Evolutionary conservation across 2,113 vertebrate genomes (phyloP), one percentile per base, ranked within the genome.

Genomic region (Forbesichthys agassizii): DNA sequence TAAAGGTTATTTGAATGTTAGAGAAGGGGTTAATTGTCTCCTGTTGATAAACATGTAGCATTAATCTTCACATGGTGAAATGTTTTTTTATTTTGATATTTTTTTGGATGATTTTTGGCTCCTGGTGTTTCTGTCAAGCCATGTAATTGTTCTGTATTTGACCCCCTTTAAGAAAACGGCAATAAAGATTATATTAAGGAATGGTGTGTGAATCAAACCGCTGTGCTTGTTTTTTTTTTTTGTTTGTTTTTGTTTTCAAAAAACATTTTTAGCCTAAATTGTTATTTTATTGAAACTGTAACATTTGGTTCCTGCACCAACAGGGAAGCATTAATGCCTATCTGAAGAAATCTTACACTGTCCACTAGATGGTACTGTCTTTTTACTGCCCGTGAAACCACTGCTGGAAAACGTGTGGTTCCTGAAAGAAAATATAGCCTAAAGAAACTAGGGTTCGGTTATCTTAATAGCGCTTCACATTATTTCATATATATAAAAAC

Each of bases 151-250:
- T 95, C 94, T 97, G 95, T 97, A 95, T 96, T 92, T 85, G 94
- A 95, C 93, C 92, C 94, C 93, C 93, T 93, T 84, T 81, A 82
- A 78, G 77, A 81, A 93, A 96, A 76, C 11, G 95, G 95, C 96
- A 99, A 99, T 98, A 99, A 99, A 97, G 92, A 94, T 93, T 80
- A 93, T 97, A 96, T 96, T 93, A 86, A 86, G 74, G 68, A 90
- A 87, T 66, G 56, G 67, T 79, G 80, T 87, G 82, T 82, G 71
- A 84, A 87, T 84, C 77, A 79, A 76, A 83, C 64, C 9, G 18
- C 27, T 10, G 52, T 52, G 66, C 9, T 5, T 48, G 49, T 3
- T 47, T 72, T 9, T 3, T 47, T 72, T 9, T 20, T 48, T 73
- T 47, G 66, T 69, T 73, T 11, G 70, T 49, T 52, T 5, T 33